Evolutionary conservation across 2,888 invertebrate genomes (phyloP), one percentile per base, ranked within the genome.

Genomic region (Ormyrus labotus): DNA sequence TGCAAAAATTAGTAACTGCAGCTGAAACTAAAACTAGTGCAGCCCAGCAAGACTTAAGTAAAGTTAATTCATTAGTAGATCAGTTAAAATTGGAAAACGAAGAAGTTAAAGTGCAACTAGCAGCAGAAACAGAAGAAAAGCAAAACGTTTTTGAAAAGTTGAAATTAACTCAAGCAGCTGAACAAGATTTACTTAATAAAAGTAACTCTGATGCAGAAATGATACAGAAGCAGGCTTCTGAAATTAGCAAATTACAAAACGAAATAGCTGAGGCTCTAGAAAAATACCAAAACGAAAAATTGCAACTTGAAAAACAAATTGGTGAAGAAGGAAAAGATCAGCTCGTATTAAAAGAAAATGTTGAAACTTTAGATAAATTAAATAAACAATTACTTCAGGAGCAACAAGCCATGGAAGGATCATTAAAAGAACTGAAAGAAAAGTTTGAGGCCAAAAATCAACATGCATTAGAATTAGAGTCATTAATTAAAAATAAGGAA

Each of bases 121-220:
- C 75, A 10, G 74, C 81, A 9, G 82, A 85, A 60, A 85, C 83
- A 51, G 84, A 84, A 81, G 78, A 83, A n/a, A 83, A 83, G 3
- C 72, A 81, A 45, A 82, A 84, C 57, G 74, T 86, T 57, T 71
- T 72, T 1, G 64, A 80, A 2, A 84, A 85, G 81, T 63, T 87
- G 7, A 58, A 58, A 11, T 73, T 80, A 0, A 73, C 83, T 3
- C 83, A 87, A 82, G 61, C 60, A 19, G 83, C 82, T 75, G 86
- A 87, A 77, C 63, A 47, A 11, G 84, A 87, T 63, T 79, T 89
- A 9, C 13, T 84, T 0, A 65, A 83, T 34, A 86, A 84, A 47
- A 83, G 73, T 47, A 85, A 93, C 85, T 90, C 91, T 6, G 86
- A 93, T 3, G 91, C 92, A 85, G 92, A 93, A 79, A 91, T 92